A percentile compares a stretch with the other conserved stretches of the same genome.
phyloP scores from a whole-genome alignment of 2,113 vertebrate species.

The Pseudolaguvia tuberculata region DNA sequence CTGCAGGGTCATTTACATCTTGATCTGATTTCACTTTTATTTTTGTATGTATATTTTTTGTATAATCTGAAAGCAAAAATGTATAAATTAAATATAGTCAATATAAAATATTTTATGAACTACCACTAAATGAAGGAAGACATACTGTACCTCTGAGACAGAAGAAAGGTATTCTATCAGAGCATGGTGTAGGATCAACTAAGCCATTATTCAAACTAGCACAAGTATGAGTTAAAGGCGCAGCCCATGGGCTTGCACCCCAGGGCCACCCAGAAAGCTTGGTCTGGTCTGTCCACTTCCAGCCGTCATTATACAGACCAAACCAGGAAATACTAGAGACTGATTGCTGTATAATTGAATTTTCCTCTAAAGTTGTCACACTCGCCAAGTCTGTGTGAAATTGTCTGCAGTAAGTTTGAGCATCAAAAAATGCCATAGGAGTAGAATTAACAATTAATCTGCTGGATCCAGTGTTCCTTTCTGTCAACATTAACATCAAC shows the following conservation, averaged over 20 bases:
- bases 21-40: slow-evolving; percentile 9
- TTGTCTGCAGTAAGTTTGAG: neutral
- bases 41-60: neutral
- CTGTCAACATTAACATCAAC: neutral
- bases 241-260: neutral
- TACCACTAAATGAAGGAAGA: neutral
- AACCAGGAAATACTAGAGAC: neutral
- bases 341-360: neutral
- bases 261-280: neutral
- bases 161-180: neutral
- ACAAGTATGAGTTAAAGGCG: neutral
- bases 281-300: neutral
- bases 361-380: neutral
- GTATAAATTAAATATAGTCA: no score
- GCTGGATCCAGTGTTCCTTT: neutral
- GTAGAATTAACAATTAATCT: neutral
- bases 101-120: no score
- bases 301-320: neutral
- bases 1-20: neutral
- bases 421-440: neutral
- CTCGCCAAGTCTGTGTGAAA: neutral
- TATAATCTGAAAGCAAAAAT: neutral
- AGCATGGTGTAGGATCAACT: neutral
- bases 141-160: neutral
- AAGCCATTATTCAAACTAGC: neutral